Conservation (phyloP, 2,113 vertebrate genomes). For the Macrotus californicus region DNA sequence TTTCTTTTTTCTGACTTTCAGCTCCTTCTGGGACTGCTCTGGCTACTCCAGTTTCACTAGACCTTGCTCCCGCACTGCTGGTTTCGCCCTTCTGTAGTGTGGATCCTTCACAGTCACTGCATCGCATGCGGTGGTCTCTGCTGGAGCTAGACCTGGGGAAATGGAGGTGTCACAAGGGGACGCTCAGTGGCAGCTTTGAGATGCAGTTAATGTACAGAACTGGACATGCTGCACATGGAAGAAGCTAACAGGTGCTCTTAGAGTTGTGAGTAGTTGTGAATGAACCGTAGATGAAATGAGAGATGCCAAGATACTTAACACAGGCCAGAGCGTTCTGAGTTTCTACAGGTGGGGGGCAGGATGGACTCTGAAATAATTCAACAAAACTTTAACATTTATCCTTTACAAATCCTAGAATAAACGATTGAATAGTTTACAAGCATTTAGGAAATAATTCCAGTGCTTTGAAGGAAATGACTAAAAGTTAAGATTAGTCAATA, state of each 20-base stretch:
- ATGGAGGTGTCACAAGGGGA: background rate
- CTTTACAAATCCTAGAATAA: background rate
- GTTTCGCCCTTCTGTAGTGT: background rate
- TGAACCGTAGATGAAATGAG: background rate
- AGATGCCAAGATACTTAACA: background rate
- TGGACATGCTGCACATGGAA: background rate
- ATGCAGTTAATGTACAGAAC: background rate
- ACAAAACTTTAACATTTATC: background rate
- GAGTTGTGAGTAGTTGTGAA: background rate
- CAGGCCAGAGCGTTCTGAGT: background rate
- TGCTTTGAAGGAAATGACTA: background rate
- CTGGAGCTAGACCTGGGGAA: background rate
- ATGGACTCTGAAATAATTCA: background rate
- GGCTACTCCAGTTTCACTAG: background rate
- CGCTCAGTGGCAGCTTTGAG: background rate
- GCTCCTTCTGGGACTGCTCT: background rate
- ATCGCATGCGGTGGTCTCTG: background rate
- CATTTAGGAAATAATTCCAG: background rate
- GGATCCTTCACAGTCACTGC: background rate
- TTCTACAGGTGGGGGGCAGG: background rate
- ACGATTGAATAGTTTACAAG: background rate
- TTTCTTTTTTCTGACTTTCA: too few relatives aligned
- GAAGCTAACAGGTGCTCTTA: background rate
- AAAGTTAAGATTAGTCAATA: background rate
- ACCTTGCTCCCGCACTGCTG: background rate